phyloP scores from a whole-genome alignment of 2,113 vertebrate species.

The Tinamus guttatus region DNA sequence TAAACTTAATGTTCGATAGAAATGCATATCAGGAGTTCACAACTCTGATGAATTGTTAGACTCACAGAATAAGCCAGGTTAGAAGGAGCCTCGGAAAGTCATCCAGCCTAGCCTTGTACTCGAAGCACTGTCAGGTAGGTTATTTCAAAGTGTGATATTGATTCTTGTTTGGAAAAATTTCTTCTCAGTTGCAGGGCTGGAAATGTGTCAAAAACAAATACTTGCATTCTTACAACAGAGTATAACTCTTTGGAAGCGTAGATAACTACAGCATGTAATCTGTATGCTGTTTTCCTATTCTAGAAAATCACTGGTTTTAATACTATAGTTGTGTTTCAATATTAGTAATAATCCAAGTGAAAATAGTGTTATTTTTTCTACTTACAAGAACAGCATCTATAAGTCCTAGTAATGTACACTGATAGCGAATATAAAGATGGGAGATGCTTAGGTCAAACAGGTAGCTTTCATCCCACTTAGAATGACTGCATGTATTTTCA shows the following conservation, averaged over 20 bases:
- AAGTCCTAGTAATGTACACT: neutral
- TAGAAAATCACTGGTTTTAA: neutral
- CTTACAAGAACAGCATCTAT: neutral
- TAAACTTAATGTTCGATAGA: neutral
- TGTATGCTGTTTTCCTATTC: neutral
- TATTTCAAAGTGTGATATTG: slow-evolving; percentile 4
- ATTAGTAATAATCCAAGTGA: neutral
- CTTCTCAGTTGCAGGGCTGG: neutral
- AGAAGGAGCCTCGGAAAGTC: neutral
- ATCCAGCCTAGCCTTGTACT: neutral
- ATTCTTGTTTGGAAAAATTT: neutral
- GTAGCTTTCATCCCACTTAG: neutral
- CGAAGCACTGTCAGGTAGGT: neutral
- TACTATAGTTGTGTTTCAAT: neutral
- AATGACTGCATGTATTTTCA: neutral
- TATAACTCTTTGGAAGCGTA: neutral
- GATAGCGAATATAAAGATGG: neutral
- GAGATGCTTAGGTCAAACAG: neutral
- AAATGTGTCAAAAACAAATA: neutral
- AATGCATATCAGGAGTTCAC: neutral
- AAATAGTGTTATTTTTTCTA: neutral
- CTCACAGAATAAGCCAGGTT: neutral
- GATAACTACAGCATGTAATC: neutral
- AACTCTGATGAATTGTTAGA: neutral
- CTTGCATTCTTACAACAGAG: neutral